Evolutionary conservation across 2,797 vertebrate species (phyloP).

Genomic region (Australoheros facetus): DNA sequence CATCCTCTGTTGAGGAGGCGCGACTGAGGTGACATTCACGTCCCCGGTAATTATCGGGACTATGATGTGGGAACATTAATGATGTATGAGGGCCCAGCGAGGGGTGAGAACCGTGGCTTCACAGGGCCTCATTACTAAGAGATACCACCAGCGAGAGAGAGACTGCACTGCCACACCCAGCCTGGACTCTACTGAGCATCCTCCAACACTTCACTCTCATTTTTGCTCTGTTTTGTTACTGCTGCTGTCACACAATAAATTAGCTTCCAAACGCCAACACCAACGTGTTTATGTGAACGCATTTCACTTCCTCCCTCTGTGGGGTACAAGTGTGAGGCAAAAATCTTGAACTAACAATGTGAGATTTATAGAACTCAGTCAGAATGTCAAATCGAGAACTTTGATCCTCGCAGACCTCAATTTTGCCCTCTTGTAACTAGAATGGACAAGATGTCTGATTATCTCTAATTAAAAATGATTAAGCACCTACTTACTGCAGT

Average conservation of each 20-base stretch:
- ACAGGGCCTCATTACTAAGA: conserved; percentile 78
- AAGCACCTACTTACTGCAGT: conserved; percentile 83
- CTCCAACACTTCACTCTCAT: conserved; percentile 36
- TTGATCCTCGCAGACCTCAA: conserved; percentile 65
- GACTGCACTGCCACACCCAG: conserved; percentile 55
- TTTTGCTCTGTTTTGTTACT: conserved; percentile 32
- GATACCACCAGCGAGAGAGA: conserved; percentile 51
- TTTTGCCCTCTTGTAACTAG: conserved; percentile 72
- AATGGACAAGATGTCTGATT: conserved; percentile 85
- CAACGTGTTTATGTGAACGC: conserved; percentile 1
- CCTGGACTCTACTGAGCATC: conserved; percentile 6
- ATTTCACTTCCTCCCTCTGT: not conserved
- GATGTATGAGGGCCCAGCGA: conserved; percentile 82
- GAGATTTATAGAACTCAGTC: conserved; percentile 70
- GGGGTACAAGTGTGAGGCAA: not conserved
- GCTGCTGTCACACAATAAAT: conserved; percentile 42
- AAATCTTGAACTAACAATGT: conserved; percentile 51
- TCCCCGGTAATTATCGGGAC: conserved; percentile 83
- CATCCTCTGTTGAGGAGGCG: conserved; percentile 70
- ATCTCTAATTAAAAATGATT: conserved; percentile 88
- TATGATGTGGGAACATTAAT: conserved; percentile 85
- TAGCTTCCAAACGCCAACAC: conserved; percentile 20
- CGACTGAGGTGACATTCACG: conserved; percentile 81
- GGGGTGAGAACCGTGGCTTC: conserved; percentile 71
- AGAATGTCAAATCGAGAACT: conserved; percentile 72